These are phyloP conservation scores for Machimus atricapillus DNA, from an alignment of 2,888 invertebrate species.

Conservation along the genomic window DNA sequence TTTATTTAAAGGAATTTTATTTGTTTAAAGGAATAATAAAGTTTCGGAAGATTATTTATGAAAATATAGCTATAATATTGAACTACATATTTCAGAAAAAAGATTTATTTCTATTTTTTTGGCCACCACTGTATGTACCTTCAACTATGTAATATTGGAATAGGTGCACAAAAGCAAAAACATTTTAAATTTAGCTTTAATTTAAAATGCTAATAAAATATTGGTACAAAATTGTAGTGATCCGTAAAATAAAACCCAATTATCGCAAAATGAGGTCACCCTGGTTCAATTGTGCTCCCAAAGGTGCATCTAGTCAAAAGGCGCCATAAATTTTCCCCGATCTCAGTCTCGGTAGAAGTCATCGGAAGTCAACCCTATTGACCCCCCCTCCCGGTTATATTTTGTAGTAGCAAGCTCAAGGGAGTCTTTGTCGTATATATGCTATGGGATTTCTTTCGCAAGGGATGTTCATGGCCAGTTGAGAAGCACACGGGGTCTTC, in stretches of 20 bases:
- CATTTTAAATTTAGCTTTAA: neutral
- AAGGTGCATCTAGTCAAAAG: neutral
- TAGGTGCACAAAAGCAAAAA: no score
- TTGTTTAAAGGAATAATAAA: no score
- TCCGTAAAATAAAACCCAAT: neutral
- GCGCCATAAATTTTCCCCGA: neutral
- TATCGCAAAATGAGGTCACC: neutral
- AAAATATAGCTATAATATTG: no score
- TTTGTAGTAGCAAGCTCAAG: neutral
- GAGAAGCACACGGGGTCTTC: neutral
- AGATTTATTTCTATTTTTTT: no score
- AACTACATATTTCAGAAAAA: no score
- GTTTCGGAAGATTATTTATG: no score
- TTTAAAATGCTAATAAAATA: neutral
- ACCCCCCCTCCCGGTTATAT: neutral
- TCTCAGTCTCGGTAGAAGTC: neutral
- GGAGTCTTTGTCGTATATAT: neutral
- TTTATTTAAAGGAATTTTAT: no score
- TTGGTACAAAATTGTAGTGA: neutral
- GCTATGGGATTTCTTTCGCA: neutral
- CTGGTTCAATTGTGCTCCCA: neutral
- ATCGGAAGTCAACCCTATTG: neutral
- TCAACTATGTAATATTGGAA: no score
- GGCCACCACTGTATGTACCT: no score
- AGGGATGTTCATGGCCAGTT: neutral